Base-by-base conservation (phyloP, 64 coral and sea anemone species). In the Montipora sp. region DNA sequence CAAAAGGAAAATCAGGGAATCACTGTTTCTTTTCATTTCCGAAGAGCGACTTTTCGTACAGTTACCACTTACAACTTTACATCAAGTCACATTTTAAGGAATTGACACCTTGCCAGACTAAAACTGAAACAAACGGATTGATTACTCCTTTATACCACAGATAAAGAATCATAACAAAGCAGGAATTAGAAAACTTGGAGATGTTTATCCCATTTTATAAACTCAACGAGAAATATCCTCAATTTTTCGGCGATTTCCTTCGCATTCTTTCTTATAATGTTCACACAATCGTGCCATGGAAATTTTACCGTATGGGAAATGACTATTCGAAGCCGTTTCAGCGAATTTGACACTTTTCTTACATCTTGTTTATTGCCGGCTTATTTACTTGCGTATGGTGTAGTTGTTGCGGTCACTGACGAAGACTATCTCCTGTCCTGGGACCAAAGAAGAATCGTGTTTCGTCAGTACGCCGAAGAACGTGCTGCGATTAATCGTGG, bases 331-430 rank as follows among this genome's bases (percentile, higher is more conserved):
- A 36, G 49, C 47, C 27, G 27, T 13, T 85, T 71, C 19, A 85
- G 46, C 65, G 82, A 85, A 47, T 71, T 85, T 45, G 61, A 85
- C 44, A 50, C 63, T 8, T 50, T 85, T 18, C 20, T 85, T n/a
- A 71, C 82, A 3, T 16, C 66, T 8, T 72, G 6, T 70, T 18
- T 48, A 50, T 85, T 48, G 61, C 59, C 1, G 82, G 82, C 19
- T 15, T 85, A 19, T 85, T 85, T 11, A 4, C 68, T 2, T 85
- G 43, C 66, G 9, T 66, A 45, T 85, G 82, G 82, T 85, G 63
- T 13, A 67, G 63, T 68, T 85, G 61, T 72, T 85, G 82, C 47
- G 82, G 65, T 67, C 82, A 85, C n/a, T n/a, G n/a, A n/a, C n/a
- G 60, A 67, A 4, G 82, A 85, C 18, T 73, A 70, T 23, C 51